These are phyloP conservation scores for Tursiops truncatus DNA, from an alignment of 2,113 vertebrate species.

Conservation along the genomic window DNA sequence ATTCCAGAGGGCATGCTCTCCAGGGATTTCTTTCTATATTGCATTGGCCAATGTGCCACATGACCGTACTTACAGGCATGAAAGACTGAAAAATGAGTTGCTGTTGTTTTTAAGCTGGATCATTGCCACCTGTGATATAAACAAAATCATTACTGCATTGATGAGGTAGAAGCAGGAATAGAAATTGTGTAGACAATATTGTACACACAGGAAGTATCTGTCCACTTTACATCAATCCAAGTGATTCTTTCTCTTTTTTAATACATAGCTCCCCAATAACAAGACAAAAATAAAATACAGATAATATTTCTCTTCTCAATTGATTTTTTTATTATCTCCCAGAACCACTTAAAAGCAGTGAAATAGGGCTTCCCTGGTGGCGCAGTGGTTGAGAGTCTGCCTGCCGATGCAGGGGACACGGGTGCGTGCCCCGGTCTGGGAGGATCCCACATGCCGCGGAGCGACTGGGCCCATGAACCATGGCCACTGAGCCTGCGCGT, in stretches of 20 bases:
- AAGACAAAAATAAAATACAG: background rate
- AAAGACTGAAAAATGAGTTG: background rate
- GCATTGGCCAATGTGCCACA: background rate
- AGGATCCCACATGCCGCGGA: too few relatives aligned
- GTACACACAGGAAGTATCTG: background rate
- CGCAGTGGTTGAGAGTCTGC: too few relatives aligned
- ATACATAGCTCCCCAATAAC: background rate
- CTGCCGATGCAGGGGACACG: too few relatives aligned
- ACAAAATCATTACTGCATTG: background rate
- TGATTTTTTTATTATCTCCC: background rate
- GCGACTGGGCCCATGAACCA: too few relatives aligned
- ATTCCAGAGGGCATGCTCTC: background rate
- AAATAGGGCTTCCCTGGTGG: background rate
- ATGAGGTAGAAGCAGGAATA: background rate
- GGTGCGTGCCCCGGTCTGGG: too few relatives aligned
- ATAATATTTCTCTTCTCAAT: background rate
- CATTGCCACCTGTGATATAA: background rate
- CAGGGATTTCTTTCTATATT: background rate
- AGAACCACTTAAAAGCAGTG: background rate
- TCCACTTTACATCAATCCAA: background rate
- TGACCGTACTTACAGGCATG: background rate
- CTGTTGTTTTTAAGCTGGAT: background rate
- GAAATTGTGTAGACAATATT: background rate
- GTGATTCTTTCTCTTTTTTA: background rate
- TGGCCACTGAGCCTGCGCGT: too few relatives aligned